A percentile compares a stretch with the other conserved stretches of the same genome.
phyloP scores from a whole-genome alignment of 2,797 vertebrate genomes.

The Hoplostethus mediterraneus region DNA sequence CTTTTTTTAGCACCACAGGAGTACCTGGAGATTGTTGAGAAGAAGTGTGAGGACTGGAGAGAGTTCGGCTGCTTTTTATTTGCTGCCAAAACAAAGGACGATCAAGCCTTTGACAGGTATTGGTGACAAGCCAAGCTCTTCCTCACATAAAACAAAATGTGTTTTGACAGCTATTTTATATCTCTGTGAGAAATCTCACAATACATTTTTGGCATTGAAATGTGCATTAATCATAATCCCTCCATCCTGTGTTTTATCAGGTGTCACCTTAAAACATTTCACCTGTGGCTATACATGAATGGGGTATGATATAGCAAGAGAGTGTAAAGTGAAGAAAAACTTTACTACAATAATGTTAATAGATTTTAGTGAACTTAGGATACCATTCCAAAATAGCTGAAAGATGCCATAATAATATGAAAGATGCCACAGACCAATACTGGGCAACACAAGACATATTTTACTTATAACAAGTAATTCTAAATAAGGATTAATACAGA shows the following conservation, averaged over 20 bases:
- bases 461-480: not conserved
- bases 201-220: slow-evolving; percentile 55
- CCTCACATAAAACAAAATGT: slow-evolving; percentile 50
- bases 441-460: too few relatives aligned
- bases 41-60: slow-evolving; percentile 42
- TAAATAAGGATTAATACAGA: not conserved
- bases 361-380: not conserved
- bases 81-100: slow-evolving; percentile 54
- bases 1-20: slow-evolving; percentile 23
- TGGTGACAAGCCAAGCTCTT: slow-evolving; percentile 66
- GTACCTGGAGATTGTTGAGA: slow-evolving; percentile 36
- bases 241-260: slow-evolving; percentile 35
- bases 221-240: slow-evolving; percentile 50
- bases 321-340: not conserved
- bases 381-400: not conserved
- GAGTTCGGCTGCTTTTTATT: slow-evolving; percentile 76
- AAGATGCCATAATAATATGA: too few relatives aligned
- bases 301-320: not conserved
- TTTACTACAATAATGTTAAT: not conserved
- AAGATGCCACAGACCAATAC: too few relatives aligned
- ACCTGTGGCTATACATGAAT: not conserved
- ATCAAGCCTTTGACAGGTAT: slow-evolving; percentile 58
- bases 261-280: slow-evolving; percentile 32
- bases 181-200: slow-evolving; percentile 36
- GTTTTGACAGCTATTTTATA: slow-evolving; percentile 43